Percentiles rank a stretch among this genome's conserved stretches.
Evolutionary conservation across 2,888 invertebrate species (phyloP).

Genomic region (Drosophila birchii): DNA sequence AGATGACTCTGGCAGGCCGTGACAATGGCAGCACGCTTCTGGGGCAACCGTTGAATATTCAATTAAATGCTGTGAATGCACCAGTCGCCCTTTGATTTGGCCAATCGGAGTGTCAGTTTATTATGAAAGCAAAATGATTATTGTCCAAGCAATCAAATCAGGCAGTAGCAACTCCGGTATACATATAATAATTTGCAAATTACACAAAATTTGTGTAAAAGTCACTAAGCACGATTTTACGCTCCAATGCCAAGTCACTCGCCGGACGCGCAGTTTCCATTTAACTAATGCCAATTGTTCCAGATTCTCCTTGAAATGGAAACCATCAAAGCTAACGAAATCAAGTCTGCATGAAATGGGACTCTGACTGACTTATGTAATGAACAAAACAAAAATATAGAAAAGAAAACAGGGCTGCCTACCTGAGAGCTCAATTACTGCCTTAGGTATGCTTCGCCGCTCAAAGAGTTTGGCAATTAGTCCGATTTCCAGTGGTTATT

Average conservation of each 20-base stretch:
- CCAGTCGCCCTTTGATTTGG: constrained; percentile 2
- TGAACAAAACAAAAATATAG: background rate
- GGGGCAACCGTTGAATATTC: constrained; percentile 12
- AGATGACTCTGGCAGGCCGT: constrained; percentile 4
- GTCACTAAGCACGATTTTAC: background rate
- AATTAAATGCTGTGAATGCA: constrained; percentile 17
- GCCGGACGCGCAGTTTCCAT: background rate
- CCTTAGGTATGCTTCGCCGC: constrained; percentile 28
- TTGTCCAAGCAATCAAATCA: background rate
- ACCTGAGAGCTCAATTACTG: constrained; percentile 28
- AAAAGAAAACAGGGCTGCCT: background rate
- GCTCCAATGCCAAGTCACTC: background rate
- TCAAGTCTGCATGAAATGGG: constrained; percentile 1
- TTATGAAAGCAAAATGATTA: background rate
- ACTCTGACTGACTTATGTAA: background rate
- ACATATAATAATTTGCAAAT: background rate
- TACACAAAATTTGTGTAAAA: background rate
- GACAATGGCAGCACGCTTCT: constrained; percentile 10
- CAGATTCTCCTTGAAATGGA: too few relatives aligned
- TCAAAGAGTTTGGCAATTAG: constrained; percentile 26
- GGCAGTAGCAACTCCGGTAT: background rate
- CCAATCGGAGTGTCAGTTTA: background rate
- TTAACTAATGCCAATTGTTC: background rate
- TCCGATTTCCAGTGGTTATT: background rate
- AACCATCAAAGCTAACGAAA: background rate